Percentiles rank a stretch among this genome's conserved stretches.
Evolutionary conservation across 2,797 vertebrate genomes (phyloP).

Genomic region (Uromys caudimaculatus): DNA sequence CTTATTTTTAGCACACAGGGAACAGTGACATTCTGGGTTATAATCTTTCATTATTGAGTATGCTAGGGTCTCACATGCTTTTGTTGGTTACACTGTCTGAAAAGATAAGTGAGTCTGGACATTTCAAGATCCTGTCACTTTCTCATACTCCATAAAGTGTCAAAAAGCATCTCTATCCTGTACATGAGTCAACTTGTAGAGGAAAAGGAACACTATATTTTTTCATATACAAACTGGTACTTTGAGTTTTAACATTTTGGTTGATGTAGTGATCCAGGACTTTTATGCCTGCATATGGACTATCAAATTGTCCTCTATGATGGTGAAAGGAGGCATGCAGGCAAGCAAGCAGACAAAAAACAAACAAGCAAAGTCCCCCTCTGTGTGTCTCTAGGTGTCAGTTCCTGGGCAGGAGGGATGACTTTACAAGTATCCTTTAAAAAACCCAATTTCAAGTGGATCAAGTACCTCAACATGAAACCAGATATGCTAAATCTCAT

Average conservation of each 20-base stretch:
- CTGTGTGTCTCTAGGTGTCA: neutral
- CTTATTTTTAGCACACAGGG: neutral
- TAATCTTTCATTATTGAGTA: neutral
- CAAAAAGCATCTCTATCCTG: slow-evolving; percentile 25
- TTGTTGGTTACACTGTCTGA: neutral
- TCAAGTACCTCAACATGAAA: neutral
- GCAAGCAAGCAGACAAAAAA: neutral
- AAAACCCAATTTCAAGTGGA: neutral
- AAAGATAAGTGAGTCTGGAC: neutral
- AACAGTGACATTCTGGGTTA: neutral
- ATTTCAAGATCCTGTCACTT: neutral
- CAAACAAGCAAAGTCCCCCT: neutral
- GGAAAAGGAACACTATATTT: neutral
- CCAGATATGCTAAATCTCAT: neutral
- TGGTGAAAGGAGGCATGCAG: neutral
- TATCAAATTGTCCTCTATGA: neutral
- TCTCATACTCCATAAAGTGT: neutral
- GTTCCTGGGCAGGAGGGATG: too few species aligned
- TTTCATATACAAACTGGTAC: neutral
- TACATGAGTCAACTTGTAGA: neutral
- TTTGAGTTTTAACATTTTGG: slow-evolving; percentile 30
- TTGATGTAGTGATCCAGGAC: neutral
- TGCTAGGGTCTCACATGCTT: neutral
- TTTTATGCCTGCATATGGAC: neutral
- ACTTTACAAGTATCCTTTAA: neutral